These are phyloP conservation scores for Tapirus terrestris DNA, from an alignment of 2,113 vertebrate genomes.

Conservation along the genomic window DNA sequence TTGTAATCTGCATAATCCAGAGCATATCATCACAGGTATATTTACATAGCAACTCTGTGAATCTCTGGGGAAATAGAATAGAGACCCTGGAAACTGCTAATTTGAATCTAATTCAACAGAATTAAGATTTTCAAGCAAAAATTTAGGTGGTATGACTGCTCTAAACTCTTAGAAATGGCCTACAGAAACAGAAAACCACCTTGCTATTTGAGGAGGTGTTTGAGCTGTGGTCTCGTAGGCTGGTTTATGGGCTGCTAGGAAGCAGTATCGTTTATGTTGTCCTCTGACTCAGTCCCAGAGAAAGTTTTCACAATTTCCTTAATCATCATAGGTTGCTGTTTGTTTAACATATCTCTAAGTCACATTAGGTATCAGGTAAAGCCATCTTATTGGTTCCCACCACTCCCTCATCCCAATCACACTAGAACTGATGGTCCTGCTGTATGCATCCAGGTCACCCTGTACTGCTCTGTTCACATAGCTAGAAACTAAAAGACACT, in stretches of 20 bases:
- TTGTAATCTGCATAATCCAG: not conserved
- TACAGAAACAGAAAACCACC: not conserved
- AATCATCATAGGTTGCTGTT: not conserved
- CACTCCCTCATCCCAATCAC: not conserved
- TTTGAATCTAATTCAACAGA: conserved; percentile 28
- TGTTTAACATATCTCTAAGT: not conserved
- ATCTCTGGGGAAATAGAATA: not conserved
- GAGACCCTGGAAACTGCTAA: not conserved
- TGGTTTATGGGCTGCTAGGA: not conserved
- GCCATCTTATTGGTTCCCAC: not conserved
- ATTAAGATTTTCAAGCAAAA: conserved; percentile 10
- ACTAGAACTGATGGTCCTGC: not conserved
- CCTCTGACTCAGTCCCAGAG: not conserved
- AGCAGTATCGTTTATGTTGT: not conserved
- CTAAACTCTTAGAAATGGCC: not conserved
- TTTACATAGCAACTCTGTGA: not conserved
- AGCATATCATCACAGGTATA: not conserved
- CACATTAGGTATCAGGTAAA: not conserved
- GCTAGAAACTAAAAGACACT: not conserved
- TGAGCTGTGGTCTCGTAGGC: not conserved
- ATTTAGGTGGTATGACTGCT: not conserved
- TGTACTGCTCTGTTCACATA: not conserved
- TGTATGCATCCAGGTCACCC: not conserved
- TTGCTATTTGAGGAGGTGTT: not conserved
- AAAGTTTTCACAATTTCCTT: not conserved